phyloP scores from a whole-genome alignment of 2,797 vertebrate genomes.

The Onychomys torridus region DNA sequence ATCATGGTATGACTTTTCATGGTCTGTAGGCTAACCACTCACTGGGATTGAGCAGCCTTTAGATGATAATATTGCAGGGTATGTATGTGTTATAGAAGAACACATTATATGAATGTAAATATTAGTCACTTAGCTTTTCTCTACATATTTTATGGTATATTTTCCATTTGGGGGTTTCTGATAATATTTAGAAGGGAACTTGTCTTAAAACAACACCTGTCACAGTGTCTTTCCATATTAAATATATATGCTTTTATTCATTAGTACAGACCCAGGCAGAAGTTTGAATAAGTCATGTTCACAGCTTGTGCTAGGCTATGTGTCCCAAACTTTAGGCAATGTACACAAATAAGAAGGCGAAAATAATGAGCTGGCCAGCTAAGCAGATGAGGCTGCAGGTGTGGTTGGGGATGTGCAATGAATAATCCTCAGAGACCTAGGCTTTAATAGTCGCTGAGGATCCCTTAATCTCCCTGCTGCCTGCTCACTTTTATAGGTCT shows the following conservation, averaged over 20 bases:
- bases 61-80: background rate
- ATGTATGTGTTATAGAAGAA: background rate
- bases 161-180: background rate
- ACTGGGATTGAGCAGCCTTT: background rate
- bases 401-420: rapidly evolving
- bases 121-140: background rate
- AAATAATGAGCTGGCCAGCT: background rate
- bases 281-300: background rate
- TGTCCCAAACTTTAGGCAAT: background rate
- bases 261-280: background rate
- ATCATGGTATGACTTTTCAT: too few relatives aligned
- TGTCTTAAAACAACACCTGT: background rate
- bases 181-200: background rate
- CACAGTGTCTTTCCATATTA: background rate
- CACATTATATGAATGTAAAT: rapidly evolving
- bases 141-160: rapidly evolving
- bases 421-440: background rate
- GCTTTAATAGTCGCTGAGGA: rapidly evolving
- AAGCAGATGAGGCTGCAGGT: too few relatives aligned
- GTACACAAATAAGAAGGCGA: background rate
- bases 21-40: background rate
- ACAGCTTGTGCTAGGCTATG: background rate
- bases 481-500: too few relatives aligned
- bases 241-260: background rate
- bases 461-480: background rate